Evolutionary conservation across 2,888 invertebrate genomes (phyloP).

Genomic region (Calliphora vomitoria): DNA sequence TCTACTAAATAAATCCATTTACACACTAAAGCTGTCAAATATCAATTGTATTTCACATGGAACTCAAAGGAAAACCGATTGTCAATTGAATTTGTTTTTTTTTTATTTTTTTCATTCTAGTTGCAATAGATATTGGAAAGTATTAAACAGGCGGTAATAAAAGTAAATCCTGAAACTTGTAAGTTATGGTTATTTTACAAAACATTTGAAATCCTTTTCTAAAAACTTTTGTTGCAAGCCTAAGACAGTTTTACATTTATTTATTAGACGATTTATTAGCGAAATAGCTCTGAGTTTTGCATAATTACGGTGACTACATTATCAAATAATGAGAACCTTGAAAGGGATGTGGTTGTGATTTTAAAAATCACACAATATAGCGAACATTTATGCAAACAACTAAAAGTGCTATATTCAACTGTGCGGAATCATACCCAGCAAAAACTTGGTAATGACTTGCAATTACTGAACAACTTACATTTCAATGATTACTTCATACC

Average conservation of each 20-base stretch:
- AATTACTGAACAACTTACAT: too few species aligned
- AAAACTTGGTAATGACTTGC: too few species aligned
- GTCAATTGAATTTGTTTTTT: background rate
- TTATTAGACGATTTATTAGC: background rate
- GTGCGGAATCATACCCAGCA: too few species aligned
- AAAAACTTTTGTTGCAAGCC: background rate
- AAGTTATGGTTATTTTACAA: background rate
- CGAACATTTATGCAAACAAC: too few species aligned
- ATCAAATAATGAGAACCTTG: too few species aligned
- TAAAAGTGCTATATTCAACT: too few species aligned
- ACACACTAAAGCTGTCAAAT: conserved; percentile 61
- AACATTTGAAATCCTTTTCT: background rate
- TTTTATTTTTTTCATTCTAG: too few species aligned
- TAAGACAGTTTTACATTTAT: background rate
- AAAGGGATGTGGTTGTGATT: too few species aligned
- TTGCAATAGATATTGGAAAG: conserved; percentile 20
- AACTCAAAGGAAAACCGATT: conserved; percentile 46
- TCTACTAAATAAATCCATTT: conserved; percentile 59
- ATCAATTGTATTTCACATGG: conserved; percentile 45
- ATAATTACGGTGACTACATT: too few species aligned
- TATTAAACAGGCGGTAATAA: background rate
- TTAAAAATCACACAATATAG: too few species aligned
- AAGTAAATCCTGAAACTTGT: conserved; percentile 15
- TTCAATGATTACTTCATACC: too few species aligned
- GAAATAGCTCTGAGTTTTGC: background rate